These are phyloP conservation scores for Gryllus longicercus DNA, from an alignment of 2,888 invertebrate genomes.

Conservation along the genomic window DNA sequence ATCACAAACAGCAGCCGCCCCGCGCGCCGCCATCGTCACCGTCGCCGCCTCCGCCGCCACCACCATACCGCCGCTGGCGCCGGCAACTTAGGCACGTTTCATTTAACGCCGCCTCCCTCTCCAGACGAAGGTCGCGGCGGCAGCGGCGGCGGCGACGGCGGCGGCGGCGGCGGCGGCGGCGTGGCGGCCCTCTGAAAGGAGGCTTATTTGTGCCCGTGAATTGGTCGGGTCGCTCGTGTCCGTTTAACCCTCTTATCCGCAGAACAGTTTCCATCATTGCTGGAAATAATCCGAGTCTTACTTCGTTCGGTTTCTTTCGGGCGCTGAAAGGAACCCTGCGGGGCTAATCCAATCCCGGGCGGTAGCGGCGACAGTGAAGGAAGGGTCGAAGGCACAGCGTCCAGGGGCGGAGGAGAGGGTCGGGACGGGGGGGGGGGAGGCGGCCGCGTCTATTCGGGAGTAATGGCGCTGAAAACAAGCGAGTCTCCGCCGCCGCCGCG, in stretches of 20 bases:
- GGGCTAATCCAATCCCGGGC: constrained; percentile 17
- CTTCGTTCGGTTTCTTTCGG: not conserved
- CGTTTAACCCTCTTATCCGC: constrained; percentile 17
- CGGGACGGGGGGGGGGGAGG: not conserved
- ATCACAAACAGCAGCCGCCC: not conserved
- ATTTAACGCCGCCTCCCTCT: constrained; percentile 17
- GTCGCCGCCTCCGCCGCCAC: not conserved
- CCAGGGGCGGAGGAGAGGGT: not conserved
- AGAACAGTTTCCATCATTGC: constrained; percentile 17
- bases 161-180: not conserved
- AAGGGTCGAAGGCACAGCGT: not conserved
- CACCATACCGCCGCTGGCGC: not conserved
- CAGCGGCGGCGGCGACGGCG: not conserved
- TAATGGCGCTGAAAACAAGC: constrained; percentile 17
- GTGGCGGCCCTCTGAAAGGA: constrained; percentile 5
- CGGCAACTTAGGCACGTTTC: constrained; percentile 17
- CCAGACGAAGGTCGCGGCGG: not conserved
- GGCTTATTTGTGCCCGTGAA: constrained; percentile 10
- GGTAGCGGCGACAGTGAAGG: not conserved
- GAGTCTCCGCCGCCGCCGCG: not conserved
- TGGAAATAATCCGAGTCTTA: not conserved
- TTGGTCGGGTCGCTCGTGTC: constrained; percentile 17
- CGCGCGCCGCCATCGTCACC: not conserved
- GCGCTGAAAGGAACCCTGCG: constrained; percentile 1
- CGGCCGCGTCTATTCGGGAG: not conserved